Evolutionary conservation across 2,797 vertebrate species (phyloP).

Genomic region (Oreochromis mossambicus): DNA sequence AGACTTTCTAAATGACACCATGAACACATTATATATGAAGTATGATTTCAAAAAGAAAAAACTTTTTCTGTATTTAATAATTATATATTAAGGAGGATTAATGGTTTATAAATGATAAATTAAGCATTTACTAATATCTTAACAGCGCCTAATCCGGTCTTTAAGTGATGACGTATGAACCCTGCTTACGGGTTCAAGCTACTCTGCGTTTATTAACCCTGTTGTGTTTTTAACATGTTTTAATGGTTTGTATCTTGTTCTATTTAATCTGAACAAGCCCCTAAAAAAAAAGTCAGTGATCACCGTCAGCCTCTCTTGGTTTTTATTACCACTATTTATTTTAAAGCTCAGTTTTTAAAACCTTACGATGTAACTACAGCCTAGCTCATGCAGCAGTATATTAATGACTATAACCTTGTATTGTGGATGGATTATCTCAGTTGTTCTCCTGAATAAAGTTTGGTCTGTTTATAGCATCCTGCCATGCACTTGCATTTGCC

Average conservation of each 20-base stretch:
- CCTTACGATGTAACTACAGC: not conserved
- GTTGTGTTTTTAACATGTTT: not conserved
- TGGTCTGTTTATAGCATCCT: not conserved
- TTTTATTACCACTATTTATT: not conserved
- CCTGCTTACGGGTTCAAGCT: not conserved
- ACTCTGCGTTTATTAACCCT: not conserved
- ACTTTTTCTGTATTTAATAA: not conserved
- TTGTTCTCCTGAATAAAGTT: not conserved
- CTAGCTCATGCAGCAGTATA: not conserved
- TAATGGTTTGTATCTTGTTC: not conserved
- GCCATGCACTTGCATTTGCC: not conserved
- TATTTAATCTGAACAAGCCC: not conserved
- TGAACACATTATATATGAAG: not conserved
- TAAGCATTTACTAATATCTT: not conserved
- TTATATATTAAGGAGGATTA: not conserved
- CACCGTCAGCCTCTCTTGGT: not conserved
- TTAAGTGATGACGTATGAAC: not conserved
- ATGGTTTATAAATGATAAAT: not conserved
- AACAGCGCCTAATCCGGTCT: not conserved
- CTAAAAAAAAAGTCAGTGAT: not conserved
- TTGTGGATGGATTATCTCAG: not conserved
- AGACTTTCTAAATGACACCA: not conserved
- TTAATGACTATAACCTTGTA: not conserved
- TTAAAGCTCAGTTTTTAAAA: not conserved
- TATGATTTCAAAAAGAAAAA: not conserved